Percentiles rank a stretch among this genome's conserved stretches.
Conservation (phyloP, 2,888 invertebrate genomes). For the Lasioglossum oenotherae region DNA sequence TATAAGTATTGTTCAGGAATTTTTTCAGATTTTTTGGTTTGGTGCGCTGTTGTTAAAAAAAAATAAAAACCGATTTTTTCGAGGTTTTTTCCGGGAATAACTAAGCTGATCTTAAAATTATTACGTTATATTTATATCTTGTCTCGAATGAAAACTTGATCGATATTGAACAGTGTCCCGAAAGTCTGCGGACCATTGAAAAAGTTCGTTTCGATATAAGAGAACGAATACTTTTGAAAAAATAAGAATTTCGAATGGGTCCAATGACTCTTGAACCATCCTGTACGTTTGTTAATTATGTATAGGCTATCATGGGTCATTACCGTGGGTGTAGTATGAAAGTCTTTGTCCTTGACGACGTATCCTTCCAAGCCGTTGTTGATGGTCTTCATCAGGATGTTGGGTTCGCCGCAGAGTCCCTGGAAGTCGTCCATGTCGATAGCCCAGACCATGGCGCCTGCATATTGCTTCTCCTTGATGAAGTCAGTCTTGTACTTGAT, state of each 20-base stretch:
- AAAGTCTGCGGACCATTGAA: neutral
- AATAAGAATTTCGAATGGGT: no score
- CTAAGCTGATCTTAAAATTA: no score
- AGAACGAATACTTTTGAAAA: no score
- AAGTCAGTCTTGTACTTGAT: conserved; percentile 96
- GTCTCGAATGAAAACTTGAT: neutral
- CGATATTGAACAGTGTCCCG: neutral
- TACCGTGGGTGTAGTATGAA: conserved; percentile 87
- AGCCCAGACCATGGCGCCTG: conserved; percentile 97
- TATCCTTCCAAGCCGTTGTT: conserved; percentile 89
- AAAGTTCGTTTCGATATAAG: no score
- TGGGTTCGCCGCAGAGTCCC: conserved; percentile 92
- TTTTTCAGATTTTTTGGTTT: no score
- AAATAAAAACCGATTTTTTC: no score
- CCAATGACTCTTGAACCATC: no score
- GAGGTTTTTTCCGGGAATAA: no score
- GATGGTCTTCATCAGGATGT: conserved; percentile 90
- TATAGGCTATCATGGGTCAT: neutral
- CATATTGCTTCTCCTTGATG: conserved; percentile 92
- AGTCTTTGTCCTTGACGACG: conserved; percentile 86
- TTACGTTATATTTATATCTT: no score
- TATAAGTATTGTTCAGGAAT: no score
- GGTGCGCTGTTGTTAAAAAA: no score
- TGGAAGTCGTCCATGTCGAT: conserved; percentile 96
- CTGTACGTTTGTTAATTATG: neutral